Conservation (phyloP, 2,797 vertebrate species). For the Sebastes dallii region DNA sequence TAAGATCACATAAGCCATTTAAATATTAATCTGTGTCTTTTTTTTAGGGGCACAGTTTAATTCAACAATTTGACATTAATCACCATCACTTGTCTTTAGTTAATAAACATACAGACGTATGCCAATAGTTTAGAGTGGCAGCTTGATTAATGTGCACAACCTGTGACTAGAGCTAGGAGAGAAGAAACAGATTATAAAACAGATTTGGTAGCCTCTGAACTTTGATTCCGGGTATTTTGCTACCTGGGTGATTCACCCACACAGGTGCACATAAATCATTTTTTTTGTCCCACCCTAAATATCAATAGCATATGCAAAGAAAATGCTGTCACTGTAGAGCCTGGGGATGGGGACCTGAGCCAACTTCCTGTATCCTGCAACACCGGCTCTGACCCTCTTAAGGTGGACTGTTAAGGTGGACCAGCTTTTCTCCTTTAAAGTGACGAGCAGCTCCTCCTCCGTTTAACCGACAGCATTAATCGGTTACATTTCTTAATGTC, state of each 20-base stretch:
- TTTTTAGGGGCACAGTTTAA: neutral
- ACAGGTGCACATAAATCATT: neutral
- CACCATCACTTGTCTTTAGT: no score
- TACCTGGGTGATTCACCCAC: neutral
- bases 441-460: no score
- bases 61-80: neutral
- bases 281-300: neutral
- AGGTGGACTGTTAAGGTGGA: no score
- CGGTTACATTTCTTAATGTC: no score
- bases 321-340: neutral
- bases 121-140: neutral
- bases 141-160: neutral
- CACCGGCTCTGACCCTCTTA: no score
- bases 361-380: no score
- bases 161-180: neutral
- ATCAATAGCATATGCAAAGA: neutral
- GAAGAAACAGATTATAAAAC: neutral
- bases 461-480: neutral
- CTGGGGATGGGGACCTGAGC: no score
- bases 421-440: no score
- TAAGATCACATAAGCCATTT: neutral
- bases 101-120: neutral
- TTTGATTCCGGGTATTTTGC: neutral
- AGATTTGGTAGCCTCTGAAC: neutral
- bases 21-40: neutral